Evolutionary conservation across 2,888 invertebrate genomes (phyloP).

Genomic region (Cylindroiulus punctatus): DNA sequence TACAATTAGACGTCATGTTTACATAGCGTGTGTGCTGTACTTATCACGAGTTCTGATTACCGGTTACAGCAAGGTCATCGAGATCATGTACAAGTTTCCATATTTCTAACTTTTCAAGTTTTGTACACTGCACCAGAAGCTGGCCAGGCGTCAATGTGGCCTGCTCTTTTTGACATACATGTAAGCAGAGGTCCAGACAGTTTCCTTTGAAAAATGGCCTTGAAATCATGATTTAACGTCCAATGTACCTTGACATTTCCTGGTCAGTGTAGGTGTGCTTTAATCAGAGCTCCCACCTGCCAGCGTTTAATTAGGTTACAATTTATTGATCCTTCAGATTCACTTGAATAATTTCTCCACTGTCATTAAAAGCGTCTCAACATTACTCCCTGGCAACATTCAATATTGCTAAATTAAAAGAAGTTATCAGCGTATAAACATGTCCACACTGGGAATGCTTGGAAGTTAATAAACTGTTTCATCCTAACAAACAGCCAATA

Average conservation of each 20-base stretch:
- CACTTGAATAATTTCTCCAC: background rate
- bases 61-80: background rate
- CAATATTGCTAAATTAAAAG: too few relatives aligned
- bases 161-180: background rate
- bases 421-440: too few relatives aligned
- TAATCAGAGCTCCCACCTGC: background rate
- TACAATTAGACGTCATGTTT: too few relatives aligned
- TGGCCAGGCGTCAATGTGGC: too few relatives aligned
- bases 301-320: background rate
- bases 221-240: background rate
- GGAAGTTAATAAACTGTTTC: too few relatives aligned
- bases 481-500: too few relatives aligned
- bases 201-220: background rate
- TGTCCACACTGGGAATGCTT: too few relatives aligned
- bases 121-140: too few relatives aligned
- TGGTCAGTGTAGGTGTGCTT: background rate
- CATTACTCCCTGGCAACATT: too few relatives aligned
- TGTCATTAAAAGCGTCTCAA: too few relatives aligned
- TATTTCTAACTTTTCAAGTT: background rate
- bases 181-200: background rate
- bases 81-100: background rate
- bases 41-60: too few relatives aligned
- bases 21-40: too few relatives aligned
- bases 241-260: slow-evolving; percentile 7
- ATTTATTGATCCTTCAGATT: background rate